Conservation (phyloP, 2,797 vertebrate genomes). For the Bovichtus variegatus region DNA sequence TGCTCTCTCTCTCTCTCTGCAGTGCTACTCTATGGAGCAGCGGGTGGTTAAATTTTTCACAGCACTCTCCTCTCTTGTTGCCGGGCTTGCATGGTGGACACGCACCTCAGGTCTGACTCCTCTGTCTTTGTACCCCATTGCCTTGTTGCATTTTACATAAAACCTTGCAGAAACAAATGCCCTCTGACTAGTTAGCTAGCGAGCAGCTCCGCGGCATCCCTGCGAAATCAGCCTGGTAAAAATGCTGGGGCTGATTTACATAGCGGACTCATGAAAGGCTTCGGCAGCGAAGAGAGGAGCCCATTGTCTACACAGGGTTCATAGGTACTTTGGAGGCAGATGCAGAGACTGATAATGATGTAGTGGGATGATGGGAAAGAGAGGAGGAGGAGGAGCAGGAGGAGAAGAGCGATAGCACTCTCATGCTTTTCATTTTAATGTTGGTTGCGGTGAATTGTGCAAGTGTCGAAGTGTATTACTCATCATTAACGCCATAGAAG, state of each 20-base stretch:
- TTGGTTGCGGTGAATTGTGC: not conserved
- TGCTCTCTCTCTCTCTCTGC: slow-evolving; percentile 52
- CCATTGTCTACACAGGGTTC: slow-evolving; percentile 45
- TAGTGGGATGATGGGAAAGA: slow-evolving; percentile 30
- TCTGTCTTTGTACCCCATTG: slow-evolving; percentile 56
- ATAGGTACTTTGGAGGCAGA: slow-evolving; percentile 48
- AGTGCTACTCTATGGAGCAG: slow-evolving; percentile 30
- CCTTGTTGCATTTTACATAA: slow-evolving; percentile 73
- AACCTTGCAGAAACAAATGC: slow-evolving; percentile 67
- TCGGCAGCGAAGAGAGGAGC: slow-evolving; percentile 24
- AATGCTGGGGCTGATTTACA: slow-evolving; percentile 57
- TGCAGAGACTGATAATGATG: slow-evolving; percentile 60
- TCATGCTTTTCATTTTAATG: slow-evolving; percentile 22
- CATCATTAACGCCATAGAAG: not conserved
- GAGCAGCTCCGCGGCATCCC: slow-evolving; percentile 13
- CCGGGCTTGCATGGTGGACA: slow-evolving; percentile 47
- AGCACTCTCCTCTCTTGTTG: slow-evolving; percentile 39
- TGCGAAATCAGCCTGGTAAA: slow-evolving; percentile 53
- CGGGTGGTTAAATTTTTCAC: slow-evolving; percentile 62
- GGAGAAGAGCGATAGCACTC: not conserved
- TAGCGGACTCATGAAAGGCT: slow-evolving; percentile 51
- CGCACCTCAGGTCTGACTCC: slow-evolving; percentile 52
- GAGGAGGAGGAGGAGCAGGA: not conserved
- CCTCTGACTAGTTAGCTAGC: slow-evolving; percentile 51
- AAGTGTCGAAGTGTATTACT: not conserved